These are phyloP conservation scores for Perca flavescens DNA, from an alignment of 2,113 vertebrate species.

Conservation along the genomic window DNA sequence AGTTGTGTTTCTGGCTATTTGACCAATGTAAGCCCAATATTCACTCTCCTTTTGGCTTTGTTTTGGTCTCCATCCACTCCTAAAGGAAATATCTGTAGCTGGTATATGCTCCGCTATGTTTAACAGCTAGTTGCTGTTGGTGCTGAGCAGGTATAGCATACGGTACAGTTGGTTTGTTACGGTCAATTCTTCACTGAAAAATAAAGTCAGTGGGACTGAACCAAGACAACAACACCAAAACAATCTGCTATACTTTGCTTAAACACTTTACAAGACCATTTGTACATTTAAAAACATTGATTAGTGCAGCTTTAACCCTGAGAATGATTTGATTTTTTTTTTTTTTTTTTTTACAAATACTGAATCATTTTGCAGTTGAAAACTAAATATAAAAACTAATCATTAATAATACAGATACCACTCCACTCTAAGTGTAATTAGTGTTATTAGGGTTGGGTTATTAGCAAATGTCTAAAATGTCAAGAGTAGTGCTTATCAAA, in stretches of 20 bases:
- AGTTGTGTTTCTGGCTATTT: not conserved
- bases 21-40: not conserved
- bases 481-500: not conserved
- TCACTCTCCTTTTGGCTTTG: not conserved
- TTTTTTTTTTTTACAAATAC: too few relatives aligned
- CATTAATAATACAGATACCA: not conserved
- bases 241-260: not conserved
- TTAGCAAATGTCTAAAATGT: not conserved
- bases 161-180: too few relatives aligned
- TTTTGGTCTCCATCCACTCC: not conserved
- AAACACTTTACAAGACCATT: too few relatives aligned
- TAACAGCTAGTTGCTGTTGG: not conserved
- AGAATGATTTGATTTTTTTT: not conserved
- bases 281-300: not conserved
- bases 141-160: too few relatives aligned
- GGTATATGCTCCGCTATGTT: not conserved
- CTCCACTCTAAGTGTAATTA: not conserved
- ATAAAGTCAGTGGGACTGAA: not conserved
- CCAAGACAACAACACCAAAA: not conserved
- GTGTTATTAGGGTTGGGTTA: not conserved
- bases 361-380: not conserved
- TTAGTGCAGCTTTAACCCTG: not conserved
- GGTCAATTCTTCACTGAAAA: too few relatives aligned
- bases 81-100: not conserved
- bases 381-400: not conserved